Percentiles rank a stretch among this genome's conserved stretches.
These are phyloP conservation scores for Sebastes nivosus DNA, from an alignment of 2,797 vertebrate genomes.

Conservation along the genomic window DNA sequence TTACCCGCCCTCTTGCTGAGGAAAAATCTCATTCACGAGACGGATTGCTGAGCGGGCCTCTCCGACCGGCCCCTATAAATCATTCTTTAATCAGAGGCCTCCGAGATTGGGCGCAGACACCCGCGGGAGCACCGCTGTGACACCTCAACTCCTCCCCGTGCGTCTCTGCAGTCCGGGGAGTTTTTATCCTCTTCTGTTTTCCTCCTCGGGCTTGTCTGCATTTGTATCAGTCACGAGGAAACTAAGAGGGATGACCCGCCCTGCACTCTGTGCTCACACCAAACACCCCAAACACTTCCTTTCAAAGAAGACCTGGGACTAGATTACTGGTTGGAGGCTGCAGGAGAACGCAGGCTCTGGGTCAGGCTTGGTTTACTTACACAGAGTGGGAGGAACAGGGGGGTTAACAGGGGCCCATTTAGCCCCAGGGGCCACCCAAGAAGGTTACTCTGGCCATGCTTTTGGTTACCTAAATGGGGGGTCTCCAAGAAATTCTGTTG, in stretches of 20 bases:
- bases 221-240: slow-evolving; percentile 63
- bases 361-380: not conserved
- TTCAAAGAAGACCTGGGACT: not conserved
- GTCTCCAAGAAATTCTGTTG: not conserved
- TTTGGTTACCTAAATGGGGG: not conserved
- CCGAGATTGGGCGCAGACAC: slow-evolving; percentile 70
- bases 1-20: slow-evolving; percentile 83
- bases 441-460: not conserved
- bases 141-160: slow-evolving; percentile 73
- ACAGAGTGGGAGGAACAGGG: not conserved
- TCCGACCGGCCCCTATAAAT: slow-evolving; percentile 79
- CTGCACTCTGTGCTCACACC: slow-evolving; percentile 14
- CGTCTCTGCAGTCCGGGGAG: slow-evolving; percentile 52
- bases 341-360: not conserved
- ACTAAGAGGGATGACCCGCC: slow-evolving; percentile 61
- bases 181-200: slow-evolving; percentile 64
- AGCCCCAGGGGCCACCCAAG: too few relatives aligned
- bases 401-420: not conserved
- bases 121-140: slow-evolving; percentile 72
- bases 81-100: slow-evolving; percentile 87
- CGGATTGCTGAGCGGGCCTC: slow-evolving; percentile 82
- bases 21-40: slow-evolving; percentile 86
- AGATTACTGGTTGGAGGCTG: slow-evolving; percentile 7
- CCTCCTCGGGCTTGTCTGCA: slow-evolving; percentile 65
- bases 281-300: slow-evolving; percentile 18